Evolutionary conservation across 1,140 invertebrate species (phyloP).

Genomic region (Charaxes varanes): DNA sequence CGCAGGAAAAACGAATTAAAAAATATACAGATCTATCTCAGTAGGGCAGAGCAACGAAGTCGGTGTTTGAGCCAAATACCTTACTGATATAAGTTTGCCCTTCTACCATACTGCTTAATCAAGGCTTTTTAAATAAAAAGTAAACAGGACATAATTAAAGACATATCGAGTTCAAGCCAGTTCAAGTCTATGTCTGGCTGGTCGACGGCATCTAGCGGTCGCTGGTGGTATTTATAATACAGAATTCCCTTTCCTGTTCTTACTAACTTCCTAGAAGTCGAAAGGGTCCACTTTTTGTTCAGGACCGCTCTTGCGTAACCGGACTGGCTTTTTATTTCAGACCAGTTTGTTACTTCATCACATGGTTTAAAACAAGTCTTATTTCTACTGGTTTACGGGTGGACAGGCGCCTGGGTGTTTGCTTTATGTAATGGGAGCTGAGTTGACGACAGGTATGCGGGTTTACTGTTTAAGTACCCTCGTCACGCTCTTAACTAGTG

Average conservation of each 20-base stretch:
- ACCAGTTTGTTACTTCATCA: constrained; percentile 28
- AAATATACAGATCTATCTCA: too few relatives aligned
- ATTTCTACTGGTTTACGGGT: too few relatives aligned
- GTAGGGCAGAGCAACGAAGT: too few relatives aligned
- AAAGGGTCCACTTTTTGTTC: constrained; percentile 55
- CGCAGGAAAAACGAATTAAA: too few relatives aligned
- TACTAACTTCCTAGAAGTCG: constrained; percentile 54
- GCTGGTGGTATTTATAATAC: constrained; percentile 23
- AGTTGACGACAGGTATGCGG: constrained; percentile 8
- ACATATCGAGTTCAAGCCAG: too few relatives aligned
- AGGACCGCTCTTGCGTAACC: constrained; percentile 55
- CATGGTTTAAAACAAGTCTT: constrained; percentile 15
- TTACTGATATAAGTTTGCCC: too few relatives aligned
- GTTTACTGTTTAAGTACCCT: constrained; percentile 15
- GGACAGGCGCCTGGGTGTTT: too few relatives aligned
- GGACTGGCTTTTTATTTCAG: constrained; percentile 42
- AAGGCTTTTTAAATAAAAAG: too few relatives aligned
- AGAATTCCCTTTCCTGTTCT: constrained; percentile 37
- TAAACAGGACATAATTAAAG: too few relatives aligned
- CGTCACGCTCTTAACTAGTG: constrained; percentile 22
- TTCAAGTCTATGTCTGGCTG: background rate
- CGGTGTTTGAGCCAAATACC: too few relatives aligned
- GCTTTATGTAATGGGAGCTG: constrained; percentile 5
- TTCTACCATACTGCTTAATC: too few relatives aligned
- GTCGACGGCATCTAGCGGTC: too few relatives aligned